Evolutionary conservation across 2,113 vertebrate species (phyloP).

Genomic region (Corapipo altera): DNA sequence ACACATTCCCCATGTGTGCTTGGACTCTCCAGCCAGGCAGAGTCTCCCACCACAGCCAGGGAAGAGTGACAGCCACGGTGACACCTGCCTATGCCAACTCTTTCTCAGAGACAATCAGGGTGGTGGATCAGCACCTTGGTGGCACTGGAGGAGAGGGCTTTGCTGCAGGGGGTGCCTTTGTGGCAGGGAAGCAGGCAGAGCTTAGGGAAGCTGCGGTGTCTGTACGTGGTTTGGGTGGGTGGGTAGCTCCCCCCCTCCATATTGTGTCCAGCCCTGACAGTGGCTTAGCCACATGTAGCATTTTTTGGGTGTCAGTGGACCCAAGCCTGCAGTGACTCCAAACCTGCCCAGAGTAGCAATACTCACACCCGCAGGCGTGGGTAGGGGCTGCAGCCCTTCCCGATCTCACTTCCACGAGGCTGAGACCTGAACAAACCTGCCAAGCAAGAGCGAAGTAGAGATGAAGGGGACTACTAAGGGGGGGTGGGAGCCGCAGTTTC

Average conservation of each 20-base stretch:
- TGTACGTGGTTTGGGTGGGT: background rate
- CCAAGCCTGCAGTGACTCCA: background rate
- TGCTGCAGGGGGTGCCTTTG: background rate
- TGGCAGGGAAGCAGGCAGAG: background rate
- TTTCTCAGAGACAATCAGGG: background rate
- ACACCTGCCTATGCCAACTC: background rate
- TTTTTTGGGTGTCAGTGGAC: background rate
- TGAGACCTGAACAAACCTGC: background rate
- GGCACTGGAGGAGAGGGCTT: background rate
- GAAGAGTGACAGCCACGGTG: background rate
- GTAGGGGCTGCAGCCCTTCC: background rate
- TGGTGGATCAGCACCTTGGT: background rate
- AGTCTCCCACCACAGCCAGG: background rate
- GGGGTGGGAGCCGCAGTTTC: background rate
- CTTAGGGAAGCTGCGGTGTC: background rate
- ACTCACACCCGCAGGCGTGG: fast-evolving
- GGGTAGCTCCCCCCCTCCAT: background rate
- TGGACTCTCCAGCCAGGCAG: background rate
- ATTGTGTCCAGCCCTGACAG: background rate
- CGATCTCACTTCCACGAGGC: background rate
- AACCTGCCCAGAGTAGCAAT: background rate
- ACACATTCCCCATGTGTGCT: background rate
- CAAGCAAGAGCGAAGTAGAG: background rate
- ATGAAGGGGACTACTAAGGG: fast-evolving
- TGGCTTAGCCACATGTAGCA: no score